Percentiles rank a stretch among this genome's conserved stretches.
Evolutionary conservation across 2,113 vertebrate species (phyloP).

Genomic region (Neolamprologus brichardi): DNA sequence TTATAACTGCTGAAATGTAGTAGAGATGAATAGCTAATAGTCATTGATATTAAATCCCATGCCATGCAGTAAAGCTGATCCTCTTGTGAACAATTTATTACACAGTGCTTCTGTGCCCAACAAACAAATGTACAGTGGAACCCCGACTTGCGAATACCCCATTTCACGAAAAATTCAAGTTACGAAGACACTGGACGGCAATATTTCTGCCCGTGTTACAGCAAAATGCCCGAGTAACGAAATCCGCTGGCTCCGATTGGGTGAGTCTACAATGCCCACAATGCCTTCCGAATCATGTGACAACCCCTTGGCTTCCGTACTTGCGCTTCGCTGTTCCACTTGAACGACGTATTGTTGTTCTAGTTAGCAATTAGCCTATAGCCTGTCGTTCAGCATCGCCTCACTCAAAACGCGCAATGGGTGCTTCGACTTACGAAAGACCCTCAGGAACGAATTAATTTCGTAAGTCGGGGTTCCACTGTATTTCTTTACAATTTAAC

Average conservation of each 20-base stretch:
- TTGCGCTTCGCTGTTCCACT: neutral
- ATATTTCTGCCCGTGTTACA: neutral
- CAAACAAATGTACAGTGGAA: neutral
- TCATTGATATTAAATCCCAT: neutral
- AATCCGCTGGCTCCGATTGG: accelerated
- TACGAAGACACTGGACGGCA: neutral
- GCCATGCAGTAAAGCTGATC: neutral
- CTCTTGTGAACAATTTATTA: neutral
- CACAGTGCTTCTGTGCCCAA: neutral
- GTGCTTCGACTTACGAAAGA: neutral
- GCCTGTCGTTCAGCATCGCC: neutral
- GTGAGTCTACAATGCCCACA: neutral
- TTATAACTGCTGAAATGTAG: neutral
- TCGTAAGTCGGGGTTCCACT: accelerated
- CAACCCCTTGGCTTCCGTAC: accelerated
- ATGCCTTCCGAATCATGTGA: neutral
- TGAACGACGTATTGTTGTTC: neutral
- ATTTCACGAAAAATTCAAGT: neutral
- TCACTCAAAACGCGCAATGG: neutral
- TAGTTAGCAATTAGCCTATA: neutral
- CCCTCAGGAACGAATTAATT: accelerated
- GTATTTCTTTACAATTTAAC: neutral
- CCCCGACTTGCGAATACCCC: accelerated
- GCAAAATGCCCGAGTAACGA: accelerated
- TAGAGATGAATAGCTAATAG: neutral